phyloP scores from a whole-genome alignment of 2,888 invertebrate species.

The Neelides folsomi region DNA sequence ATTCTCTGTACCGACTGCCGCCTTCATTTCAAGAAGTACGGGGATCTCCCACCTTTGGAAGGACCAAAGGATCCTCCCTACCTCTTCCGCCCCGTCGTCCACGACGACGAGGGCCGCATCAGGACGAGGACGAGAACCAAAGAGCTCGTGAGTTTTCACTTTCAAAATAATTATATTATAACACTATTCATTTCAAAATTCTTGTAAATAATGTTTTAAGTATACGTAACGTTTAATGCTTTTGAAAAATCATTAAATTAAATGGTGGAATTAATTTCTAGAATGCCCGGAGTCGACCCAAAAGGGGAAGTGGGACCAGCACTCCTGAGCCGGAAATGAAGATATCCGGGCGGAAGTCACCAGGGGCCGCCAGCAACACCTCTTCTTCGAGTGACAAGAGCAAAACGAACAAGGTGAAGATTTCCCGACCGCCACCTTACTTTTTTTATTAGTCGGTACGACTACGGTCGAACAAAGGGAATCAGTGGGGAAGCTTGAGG shows the following conservation, averaged over 20 bases:
- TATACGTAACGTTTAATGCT: too few relatives aligned
- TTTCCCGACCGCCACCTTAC: not conserved
- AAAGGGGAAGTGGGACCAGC: slow-evolving; percentile 37
- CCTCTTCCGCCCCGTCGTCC: slow-evolving; percentile 50
- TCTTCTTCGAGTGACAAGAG: slow-evolving; percentile 39
- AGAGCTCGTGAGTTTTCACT: slow-evolving; percentile 48
- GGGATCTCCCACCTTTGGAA: slow-evolving; percentile 49
- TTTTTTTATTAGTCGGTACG: too few relatives aligned
- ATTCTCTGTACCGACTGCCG: slow-evolving; percentile 64
- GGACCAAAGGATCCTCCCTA: slow-evolving; percentile 37
- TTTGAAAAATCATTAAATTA: too few relatives aligned
- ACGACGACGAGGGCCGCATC: slow-evolving; percentile 70
- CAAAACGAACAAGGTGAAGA: slow-evolving; percentile 35
- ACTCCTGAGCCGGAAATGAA: slow-evolving; percentile 37
- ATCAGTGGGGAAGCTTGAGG: not conserved
- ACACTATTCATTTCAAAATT: too few relatives aligned
- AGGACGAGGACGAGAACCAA: slow-evolving; percentile 62
- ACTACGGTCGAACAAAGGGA: not conserved
- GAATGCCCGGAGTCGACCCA: slow-evolving; percentile 34
- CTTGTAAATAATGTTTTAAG: not conserved
- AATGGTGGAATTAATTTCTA: slow-evolving; percentile 1
- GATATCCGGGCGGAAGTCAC: slow-evolving; percentile 35
- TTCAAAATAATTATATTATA: too few relatives aligned
- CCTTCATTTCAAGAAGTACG: slow-evolving; percentile 60
- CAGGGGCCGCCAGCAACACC: slow-evolving; percentile 35